Evolutionary conservation across 2,113 vertebrate species (phyloP), one percentile per base, ranked within the genome.

Genomic region (Carassius carassius): DNA sequence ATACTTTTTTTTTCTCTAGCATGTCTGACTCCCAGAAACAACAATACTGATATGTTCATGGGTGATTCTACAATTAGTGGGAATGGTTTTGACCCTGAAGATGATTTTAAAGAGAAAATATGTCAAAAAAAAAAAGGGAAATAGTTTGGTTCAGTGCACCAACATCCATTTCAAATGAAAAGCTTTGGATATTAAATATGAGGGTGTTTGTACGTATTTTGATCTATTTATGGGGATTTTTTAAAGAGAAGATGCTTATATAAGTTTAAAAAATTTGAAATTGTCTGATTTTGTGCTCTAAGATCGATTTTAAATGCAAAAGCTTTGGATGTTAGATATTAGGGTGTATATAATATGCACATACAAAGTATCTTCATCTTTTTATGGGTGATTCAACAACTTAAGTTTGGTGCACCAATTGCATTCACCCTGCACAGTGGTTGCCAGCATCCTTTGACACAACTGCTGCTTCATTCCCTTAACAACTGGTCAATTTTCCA

Each of bases 381-480:
- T 56, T 56, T 56, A 21, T 56, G 17, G 17, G 17, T 56, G 54
- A 56, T 54, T 54, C 51, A 17, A 17, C 5, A 54, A 54, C 16
- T 54, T 5, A 49, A 49, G 47, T 49, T 49, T 14, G 13, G 47
- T 49, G 47, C 47, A 49, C 47, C 47, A 49, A 17, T 17, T 54
- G 17, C 17, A 54, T 54, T 56, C 17, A n/a, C 19, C 19, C 56
- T 21, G 56, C 5, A 9, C 7, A 58, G 17, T 25, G n/a, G 62
- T 63, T 73, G 19, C 47, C 63, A 54, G 60, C 11, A 29, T 78
- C 44, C 44, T 58, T 41, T 80, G 56, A 9, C 56, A 32, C 72
- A 84, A 85, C 83, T 79, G 65, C 54, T 62, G 72, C 49, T 83
- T 81, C 74, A 81, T 84, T 87, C 69, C 37, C 32, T 32, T 76